Percentiles rank a stretch among this genome's conserved stretches.
phyloP scores from a whole-genome alignment of 2,113 vertebrate species.

The human region GRCh38 chr2:102763001-102763500 shows the following conservation, averaged over 20 bases:
- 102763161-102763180: conserved; percentile 51
- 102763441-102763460: neutral
- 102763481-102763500: neutral
- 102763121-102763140: neutral
- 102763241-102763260: conserved; percentile 20
- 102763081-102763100: conserved; percentile 53
- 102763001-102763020: conserved; percentile 14
- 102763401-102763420: neutral
- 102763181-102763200: conserved; percentile 26
- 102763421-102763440: neutral
- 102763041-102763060: neutral
- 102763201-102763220: conserved; percentile 21
- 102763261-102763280: conserved; percentile 44
- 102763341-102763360: conserved; percentile 51
- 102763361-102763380: conserved; percentile 6
- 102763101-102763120: conserved; percentile 19
- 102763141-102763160: conserved; percentile 47
- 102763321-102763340: neutral
- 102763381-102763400: neutral
- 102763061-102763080: conserved; percentile 51
- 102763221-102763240: conserved; percentile 50
- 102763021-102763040: neutral
- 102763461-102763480: conserved; percentile 12
- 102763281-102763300: conserved; percentile 6
- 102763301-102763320: neutral